These are phyloP conservation scores for Pseudopodoces humilis DNA, from an alignment of 2,113 vertebrate species.

Conservation along the genomic window DNA sequence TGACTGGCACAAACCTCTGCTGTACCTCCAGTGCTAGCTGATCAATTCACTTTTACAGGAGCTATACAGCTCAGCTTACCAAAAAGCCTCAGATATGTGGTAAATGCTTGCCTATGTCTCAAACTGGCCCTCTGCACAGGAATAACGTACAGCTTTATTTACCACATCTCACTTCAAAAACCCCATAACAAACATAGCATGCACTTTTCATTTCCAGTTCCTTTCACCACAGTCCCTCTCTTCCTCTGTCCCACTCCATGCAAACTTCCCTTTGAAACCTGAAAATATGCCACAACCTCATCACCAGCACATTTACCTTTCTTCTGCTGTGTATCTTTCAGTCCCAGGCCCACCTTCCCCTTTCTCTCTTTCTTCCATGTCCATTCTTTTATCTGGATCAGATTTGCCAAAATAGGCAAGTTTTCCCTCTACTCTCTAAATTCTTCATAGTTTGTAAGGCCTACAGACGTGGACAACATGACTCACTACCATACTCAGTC, in stretches of 20 bases:
- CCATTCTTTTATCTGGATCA: not conserved
- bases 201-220: not conserved
- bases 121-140: not conserved
- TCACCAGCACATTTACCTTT: not conserved
- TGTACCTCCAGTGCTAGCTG: not conserved
- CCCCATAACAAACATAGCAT: rapidly evolving
- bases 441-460: not conserved
- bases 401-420: not conserved
- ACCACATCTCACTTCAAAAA: not conserved
- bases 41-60: not conserved
- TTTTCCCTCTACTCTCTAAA: not conserved
- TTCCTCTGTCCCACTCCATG: not conserved
- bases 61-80: not conserved
- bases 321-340: not conserved
- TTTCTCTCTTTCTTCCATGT: not conserved
- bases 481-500: not conserved
- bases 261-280: not conserved
- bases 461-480: not conserved
- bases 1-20: not conserved
- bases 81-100: not conserved
- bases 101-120: not conserved
- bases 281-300: not conserved
- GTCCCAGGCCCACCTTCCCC: not conserved
- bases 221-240: not conserved
- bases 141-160: not conserved